phyloP scores from a whole-genome alignment of 1,140 invertebrate genomes.

The Drosophila lacertosa region DNA sequence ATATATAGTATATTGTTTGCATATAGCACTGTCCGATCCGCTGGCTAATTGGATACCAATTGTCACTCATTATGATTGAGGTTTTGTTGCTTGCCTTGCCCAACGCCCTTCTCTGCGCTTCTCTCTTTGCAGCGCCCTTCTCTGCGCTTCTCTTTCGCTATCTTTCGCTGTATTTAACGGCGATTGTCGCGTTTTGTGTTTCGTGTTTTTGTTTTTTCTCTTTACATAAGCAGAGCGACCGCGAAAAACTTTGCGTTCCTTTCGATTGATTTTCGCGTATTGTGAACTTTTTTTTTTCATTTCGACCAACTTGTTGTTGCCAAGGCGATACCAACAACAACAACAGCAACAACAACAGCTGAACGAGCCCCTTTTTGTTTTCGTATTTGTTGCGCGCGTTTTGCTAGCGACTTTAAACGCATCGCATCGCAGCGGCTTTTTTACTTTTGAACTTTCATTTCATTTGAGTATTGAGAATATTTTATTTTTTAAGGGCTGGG shows the following conservation, averaged over 20 bases:
- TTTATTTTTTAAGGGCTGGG: conserved; percentile 2
- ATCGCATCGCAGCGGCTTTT: conserved; percentile 50
- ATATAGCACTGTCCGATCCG: conserved; percentile 3
- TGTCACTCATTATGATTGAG: conserved; percentile 40
- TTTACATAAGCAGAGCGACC: conserved; percentile 57
- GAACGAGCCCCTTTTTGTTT: conserved; percentile 70
- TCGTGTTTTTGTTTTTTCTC: too few relatives aligned
- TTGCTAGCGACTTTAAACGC: conserved; percentile 39
- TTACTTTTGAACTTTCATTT: conserved; percentile 64
- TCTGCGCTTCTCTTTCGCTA: not conserved
- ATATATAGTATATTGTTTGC: not conserved
- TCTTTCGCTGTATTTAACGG: not conserved
- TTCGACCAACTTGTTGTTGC: conserved; percentile 44
- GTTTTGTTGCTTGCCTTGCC: not conserved
- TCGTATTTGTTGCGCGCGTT: conserved; percentile 37
- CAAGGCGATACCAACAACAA: conserved; percentile 5
- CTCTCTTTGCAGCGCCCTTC: too few relatives aligned
- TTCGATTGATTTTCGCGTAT: conserved; percentile 14
- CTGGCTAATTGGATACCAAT: conserved; percentile 35
- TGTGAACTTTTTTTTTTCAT: conserved; percentile 30
- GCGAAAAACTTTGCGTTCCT: conserved; percentile 19
- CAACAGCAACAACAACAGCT: not conserved
- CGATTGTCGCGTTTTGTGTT: conserved; percentile 22
- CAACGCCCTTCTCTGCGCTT: not conserved
- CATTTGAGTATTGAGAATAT: not conserved